These are phyloP conservation scores for Noctua comes DNA, from an alignment of 2,888 invertebrate genomes.

Conservation along the genomic window DNA sequence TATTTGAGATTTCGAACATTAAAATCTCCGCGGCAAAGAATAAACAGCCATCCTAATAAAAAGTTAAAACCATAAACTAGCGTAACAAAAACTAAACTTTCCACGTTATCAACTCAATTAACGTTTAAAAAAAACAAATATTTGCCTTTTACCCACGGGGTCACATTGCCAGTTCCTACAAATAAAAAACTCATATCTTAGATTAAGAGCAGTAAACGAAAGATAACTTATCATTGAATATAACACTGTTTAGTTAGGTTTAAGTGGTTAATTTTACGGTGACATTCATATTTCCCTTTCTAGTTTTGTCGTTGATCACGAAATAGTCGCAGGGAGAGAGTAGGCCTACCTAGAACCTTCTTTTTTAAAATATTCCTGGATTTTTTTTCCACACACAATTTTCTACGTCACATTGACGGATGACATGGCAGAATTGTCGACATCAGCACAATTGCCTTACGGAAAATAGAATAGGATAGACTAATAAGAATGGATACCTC, in stretches of 20 bases:
- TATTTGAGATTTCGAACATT: too few species aligned
- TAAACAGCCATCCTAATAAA: neutral
- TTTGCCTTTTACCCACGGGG: conserved; percentile 69
- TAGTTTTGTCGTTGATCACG: conserved; percentile 54
- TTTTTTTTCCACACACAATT: neutral
- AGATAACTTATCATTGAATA: conserved; percentile 79
- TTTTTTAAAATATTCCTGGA: neutral
- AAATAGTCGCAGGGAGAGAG: neutral
- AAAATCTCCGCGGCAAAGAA: neutral
- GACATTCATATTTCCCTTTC: conserved; percentile 67
- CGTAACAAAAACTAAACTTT: conserved; percentile 7
- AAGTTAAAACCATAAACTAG: neutral
- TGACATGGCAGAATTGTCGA: neutral
- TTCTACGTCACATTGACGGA: neutral
- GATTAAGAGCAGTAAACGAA: conserved; percentile 81
- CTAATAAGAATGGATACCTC: neutral
- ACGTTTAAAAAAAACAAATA: conserved; percentile 65
- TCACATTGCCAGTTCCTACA: conserved; percentile 75
- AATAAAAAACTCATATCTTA: conserved; percentile 78
- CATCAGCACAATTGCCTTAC: neutral
- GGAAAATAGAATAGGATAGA: neutral
- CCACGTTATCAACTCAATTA: conserved; percentile 55
- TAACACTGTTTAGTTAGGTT: conserved; percentile 75
- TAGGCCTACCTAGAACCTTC: neutral
- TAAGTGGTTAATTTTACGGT: conserved; percentile 67